These are phyloP conservation scores for Forficula auricularia DNA, from an alignment of 1,140 invertebrate species.

Conservation along the genomic window DNA sequence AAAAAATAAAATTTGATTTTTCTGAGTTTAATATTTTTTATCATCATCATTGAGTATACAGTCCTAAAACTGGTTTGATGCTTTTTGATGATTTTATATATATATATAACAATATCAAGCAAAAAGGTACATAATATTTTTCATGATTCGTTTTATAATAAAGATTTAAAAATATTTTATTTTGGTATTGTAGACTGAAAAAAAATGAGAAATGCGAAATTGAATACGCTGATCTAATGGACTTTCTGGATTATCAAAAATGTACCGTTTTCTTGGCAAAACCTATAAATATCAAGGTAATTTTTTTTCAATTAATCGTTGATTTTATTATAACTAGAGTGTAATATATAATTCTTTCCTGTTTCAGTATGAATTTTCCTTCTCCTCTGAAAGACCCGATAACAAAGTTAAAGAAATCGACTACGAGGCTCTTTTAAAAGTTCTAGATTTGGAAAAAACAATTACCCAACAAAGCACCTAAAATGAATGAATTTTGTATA, in stretches of 20 bases:
- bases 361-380: slow-evolving; percentile 29
- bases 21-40: slow-evolving; percentile 7
- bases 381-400: slow-evolving; percentile 26
- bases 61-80: neutral
- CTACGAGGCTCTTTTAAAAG: slow-evolving; percentile 30
- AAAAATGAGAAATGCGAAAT: slow-evolving; percentile 42
- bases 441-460: slow-evolving; percentile 25
- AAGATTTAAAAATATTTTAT: slow-evolving; percentile 9
- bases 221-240: slow-evolving; percentile 35
- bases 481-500: too few species aligned
- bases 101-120: too few species aligned
- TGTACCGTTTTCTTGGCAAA: slow-evolving; percentile 29
- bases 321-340: neutral
- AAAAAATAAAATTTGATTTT: too few species aligned
- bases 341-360: slow-evolving; percentile 7
- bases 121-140: too few species aligned
- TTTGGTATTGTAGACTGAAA: slow-evolving; percentile 24
- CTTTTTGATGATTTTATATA: slow-evolving; percentile 7
- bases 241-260: slow-evolving; percentile 37
- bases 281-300: slow-evolving; percentile 34
- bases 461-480: too few species aligned
- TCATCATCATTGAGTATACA: slow-evolving; percentile 8
- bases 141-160: slow-evolving; percentile 5
- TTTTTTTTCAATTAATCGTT: neutral
- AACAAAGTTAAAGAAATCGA: slow-evolving; percentile 26